Evolutionary conservation across 2,797 vertebrate genomes (phyloP).

Genomic region (Acanthurus lineatus): DNA sequence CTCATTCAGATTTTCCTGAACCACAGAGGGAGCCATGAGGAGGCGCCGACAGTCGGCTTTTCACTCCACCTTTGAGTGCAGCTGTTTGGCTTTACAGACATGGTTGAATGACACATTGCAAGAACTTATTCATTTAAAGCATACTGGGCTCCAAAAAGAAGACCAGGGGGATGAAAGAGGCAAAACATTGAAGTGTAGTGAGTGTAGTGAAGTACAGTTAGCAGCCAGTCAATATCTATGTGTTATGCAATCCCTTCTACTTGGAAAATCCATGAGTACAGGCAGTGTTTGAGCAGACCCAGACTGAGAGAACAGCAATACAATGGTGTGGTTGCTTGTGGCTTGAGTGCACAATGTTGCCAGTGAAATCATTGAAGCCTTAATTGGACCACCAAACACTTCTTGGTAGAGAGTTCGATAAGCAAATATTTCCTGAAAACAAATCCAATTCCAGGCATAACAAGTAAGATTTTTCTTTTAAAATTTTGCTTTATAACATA

Average conservation of each 20-base stretch:
- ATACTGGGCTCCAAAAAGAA: background rate
- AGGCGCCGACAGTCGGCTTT: background rate
- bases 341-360: constrained; percentile 18
- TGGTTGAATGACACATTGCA: background rate
- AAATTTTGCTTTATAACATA: constrained; percentile 43
- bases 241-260: constrained; percentile 5
- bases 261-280: background rate
- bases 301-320: background rate
- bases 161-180: constrained; percentile 1
- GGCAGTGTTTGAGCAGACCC: constrained; percentile 28
- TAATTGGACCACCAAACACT: constrained; percentile 45
- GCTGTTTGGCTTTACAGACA: background rate
- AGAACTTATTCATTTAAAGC: background rate
- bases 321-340: constrained; percentile 3
- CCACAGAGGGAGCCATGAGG: background rate
- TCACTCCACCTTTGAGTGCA: background rate
- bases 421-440: constrained; percentile 61
- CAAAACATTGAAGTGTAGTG: background rate
- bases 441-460: constrained; percentile 45
- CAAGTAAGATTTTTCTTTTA: constrained; percentile 17
- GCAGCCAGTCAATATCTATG: constrained; percentile 19
- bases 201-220: background rate
- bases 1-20: background rate
- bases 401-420: constrained; percentile 38
- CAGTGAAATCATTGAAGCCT: constrained; percentile 34